Percentiles rank a stretch among this genome's conserved stretches.
phyloP scores from a whole-genome alignment of 2,113 vertebrate species.

The Dinomys branickii region DNA sequence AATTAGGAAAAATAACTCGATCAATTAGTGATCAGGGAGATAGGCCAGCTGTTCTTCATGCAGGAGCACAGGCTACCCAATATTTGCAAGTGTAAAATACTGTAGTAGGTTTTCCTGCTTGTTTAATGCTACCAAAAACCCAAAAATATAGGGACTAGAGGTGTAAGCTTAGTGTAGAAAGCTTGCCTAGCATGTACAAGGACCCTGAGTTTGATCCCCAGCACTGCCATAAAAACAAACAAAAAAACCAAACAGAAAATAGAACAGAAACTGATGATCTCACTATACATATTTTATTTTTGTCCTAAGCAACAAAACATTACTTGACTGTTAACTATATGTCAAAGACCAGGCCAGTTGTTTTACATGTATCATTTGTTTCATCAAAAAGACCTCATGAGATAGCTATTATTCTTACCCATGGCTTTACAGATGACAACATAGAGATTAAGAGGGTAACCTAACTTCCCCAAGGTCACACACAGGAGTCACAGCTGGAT shows the following conservation, averaged over 20 bases:
- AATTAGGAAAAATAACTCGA: constrained; percentile 56
- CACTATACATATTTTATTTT: neutral
- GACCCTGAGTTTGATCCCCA: neutral
- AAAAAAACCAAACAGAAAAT: neutral
- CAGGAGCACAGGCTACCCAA: neutral
- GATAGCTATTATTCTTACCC: neutral
- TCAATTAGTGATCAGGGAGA: constrained; percentile 45
- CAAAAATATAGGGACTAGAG: neutral
- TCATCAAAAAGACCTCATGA: neutral
- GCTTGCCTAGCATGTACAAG: neutral
- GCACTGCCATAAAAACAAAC: neutral
- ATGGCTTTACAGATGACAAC: neutral
- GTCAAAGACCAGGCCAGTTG: neutral
- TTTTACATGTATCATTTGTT: neutral
- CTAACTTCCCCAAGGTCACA: neutral
- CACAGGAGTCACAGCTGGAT: neutral
- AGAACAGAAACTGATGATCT: neutral
- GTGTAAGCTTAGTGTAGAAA: neutral
- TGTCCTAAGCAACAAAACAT: neutral
- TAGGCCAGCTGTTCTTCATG: constrained; percentile 39
- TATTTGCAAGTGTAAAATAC: neutral
- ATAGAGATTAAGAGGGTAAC: neutral
- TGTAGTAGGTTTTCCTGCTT: constrained; percentile 7
- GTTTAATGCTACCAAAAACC: neutral
- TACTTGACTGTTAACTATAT: neutral